Conservation (phyloP, 2,113 vertebrate species). For the Cynopterus brachyotis region DNA sequence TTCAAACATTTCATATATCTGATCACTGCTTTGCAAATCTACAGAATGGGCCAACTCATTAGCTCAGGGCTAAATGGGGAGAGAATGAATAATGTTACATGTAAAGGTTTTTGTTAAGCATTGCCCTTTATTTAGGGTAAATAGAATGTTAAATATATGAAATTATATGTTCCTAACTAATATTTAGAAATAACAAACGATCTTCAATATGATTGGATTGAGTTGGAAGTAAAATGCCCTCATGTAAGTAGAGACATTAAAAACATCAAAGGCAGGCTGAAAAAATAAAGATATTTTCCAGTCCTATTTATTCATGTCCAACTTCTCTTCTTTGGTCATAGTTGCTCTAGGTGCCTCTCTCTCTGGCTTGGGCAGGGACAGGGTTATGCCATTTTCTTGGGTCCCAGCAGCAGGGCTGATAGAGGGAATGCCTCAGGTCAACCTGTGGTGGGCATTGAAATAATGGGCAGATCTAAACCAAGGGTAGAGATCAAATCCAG, state of each 20-base stretch:
- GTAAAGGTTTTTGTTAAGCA: neutral
- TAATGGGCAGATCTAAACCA: neutral
- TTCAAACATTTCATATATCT: neutral
- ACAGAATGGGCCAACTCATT: neutral
- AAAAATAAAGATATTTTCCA: neutral
- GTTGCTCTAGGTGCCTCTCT: too few relatives aligned
- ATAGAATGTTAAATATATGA: neutral
- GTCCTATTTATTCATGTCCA: neutral
- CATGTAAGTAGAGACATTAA: neutral
- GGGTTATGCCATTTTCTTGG: neutral
- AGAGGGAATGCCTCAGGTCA: neutral
- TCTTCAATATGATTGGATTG: neutral
- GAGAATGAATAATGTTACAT: neutral
- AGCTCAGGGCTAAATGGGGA: neutral
- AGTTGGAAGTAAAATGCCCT: neutral
- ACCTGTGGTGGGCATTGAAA: neutral
- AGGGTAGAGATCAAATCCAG: neutral
- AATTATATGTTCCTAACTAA: neutral
- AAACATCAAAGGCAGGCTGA: neutral
- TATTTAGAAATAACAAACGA: neutral
- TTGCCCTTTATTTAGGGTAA: neutral
- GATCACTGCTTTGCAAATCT: neutral
- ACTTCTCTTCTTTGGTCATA: neutral
- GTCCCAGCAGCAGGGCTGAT: neutral
- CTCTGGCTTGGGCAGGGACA: neutral